These are phyloP conservation scores for Andricus curvator DNA, from an alignment of 2,888 invertebrate species.

Conservation along the genomic window DNA sequence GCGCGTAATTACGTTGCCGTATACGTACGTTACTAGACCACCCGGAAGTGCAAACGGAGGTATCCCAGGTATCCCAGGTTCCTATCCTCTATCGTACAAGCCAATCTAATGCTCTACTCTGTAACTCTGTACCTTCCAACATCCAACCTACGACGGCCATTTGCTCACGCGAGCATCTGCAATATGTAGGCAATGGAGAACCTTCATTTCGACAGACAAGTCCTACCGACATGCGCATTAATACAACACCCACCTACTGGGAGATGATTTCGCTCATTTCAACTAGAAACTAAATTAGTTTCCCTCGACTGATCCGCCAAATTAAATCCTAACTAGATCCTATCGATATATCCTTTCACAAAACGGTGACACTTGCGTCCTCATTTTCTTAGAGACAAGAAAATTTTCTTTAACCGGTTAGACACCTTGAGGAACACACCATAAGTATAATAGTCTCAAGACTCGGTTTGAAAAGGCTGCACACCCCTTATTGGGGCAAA, in stretches of 20 bases:
- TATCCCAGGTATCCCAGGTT: slow-evolving; percentile 32
- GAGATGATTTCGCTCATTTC: slow-evolving; percentile 46
- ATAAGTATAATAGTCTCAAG: slow-evolving; percentile 31
- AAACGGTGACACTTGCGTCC: background rate
- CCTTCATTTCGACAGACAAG: slow-evolving; percentile 59
- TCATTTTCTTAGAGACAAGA: background rate
- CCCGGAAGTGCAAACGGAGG: slow-evolving; percentile 68
- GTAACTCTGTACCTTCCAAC: slow-evolving; percentile 32
- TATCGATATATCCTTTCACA: background rate
- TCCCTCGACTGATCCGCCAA: background rate
- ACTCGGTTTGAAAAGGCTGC: slow-evolving; percentile 59
- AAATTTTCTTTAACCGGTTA: slow-evolving; percentile 9
- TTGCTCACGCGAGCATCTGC: slow-evolving; percentile 54
- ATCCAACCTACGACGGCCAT: slow-evolving; percentile 39
- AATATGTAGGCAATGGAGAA: slow-evolving; percentile 46
- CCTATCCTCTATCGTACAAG: slow-evolving; percentile 52
- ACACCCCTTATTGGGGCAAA: slow-evolving; percentile 60
- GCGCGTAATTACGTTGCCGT: slow-evolving; percentile 75
- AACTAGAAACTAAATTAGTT: slow-evolving; percentile 40
- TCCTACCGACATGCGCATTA: slow-evolving; percentile 60
- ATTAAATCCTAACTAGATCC: slow-evolving; percentile 1
- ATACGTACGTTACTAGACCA: slow-evolving; percentile 66
- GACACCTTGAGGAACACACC: background rate
- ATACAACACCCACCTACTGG: slow-evolving; percentile 50
- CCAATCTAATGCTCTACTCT: slow-evolving; percentile 52